Evolutionary conservation across 2,113 vertebrate genomes (phyloP), one percentile per base, ranked within the genome.

Genomic region (Grammomys dolichurus): DNA sequence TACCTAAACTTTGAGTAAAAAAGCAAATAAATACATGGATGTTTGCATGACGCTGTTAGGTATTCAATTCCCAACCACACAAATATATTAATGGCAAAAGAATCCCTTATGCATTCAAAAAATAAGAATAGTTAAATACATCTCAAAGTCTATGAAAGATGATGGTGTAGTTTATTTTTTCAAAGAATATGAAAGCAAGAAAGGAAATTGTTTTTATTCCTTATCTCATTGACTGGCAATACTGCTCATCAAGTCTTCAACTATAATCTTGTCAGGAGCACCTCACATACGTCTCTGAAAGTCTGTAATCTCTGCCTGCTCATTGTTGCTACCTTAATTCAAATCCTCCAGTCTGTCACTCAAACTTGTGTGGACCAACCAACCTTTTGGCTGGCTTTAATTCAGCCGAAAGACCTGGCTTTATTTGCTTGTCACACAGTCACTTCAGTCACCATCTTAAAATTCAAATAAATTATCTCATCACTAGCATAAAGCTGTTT

Each of bases 401-500:
- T 91, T 69, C 4, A 76, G 36, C 28, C 19, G 16, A 43, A 80
- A 84, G 63, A 84, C 80, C 33, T 92, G 26, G 28, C 40, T 91
- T 4, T 56, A 12, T 81, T 95, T 95, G 40, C 90, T 85, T 54
- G 26, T n/a, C 60, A 82, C 72, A 13, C 16, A 73, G 26, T 19
- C n/a, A 78, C 24, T 65, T 46, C 10, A 56, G 43, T 48, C 92
- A 88, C 69, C 40, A 76, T 2, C 13, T 54, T 91, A 43, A 86
- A 67, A 93, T 94, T 36, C 12, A 93, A 95, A 91, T 73, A 81
- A 77, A 40, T 87, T 58, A 93, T 72, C 43, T 86, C 33, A 33
- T 90, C 81, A 90, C 24, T 7, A 67, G 6, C 54, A 40, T 87
- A 93, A 91, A 94, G 67, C 3, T 24, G 3, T 33, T 17, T 72